These are phyloP conservation scores for Lichenostomus cassidix DNA, from an alignment of 2,113 vertebrate species.

Conservation along the genomic window DNA sequence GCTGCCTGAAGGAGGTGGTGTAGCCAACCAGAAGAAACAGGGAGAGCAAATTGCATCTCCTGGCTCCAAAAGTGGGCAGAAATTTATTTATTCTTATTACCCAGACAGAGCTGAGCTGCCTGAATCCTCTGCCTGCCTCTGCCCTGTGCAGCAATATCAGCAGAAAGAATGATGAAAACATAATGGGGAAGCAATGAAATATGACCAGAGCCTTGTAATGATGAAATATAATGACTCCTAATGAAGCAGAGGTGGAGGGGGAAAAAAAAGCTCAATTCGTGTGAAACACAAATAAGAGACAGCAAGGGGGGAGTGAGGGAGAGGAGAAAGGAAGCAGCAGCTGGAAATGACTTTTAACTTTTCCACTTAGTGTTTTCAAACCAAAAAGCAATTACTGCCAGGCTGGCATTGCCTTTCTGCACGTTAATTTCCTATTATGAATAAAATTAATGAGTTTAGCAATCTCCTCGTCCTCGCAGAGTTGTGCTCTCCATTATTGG, in stretches of 20 bases:
- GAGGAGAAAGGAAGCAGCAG: background rate
- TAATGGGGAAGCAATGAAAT: constrained; percentile 14
- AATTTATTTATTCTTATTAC: background rate
- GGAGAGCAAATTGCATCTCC: background rate
- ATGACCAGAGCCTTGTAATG: constrained; percentile 20
- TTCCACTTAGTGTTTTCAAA: constrained; percentile 4
- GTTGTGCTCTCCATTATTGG: constrained; percentile 59
- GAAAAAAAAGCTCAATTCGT: background rate
- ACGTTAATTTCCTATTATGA: constrained; percentile 71
- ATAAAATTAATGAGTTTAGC: constrained; percentile 73
- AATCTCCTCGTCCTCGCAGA: constrained; percentile 54
- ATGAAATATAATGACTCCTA: constrained; percentile 38
- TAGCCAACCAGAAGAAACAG: background rate
- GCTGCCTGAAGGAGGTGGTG: background rate
- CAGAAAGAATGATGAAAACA: background rate
- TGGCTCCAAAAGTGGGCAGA: background rate
- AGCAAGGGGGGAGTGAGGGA: background rate
- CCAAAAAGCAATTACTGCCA: constrained; percentile 55
- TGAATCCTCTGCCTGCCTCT: background rate
- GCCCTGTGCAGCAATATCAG: background rate
- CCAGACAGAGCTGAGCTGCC: background rate
- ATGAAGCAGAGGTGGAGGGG: constrained; percentile 4
- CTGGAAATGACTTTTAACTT: constrained; percentile 26
- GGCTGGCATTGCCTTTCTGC: constrained; percentile 38
- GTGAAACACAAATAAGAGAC: background rate